Conservation (phyloP, 1,140 invertebrate species). For the Leptinotarsa lineolata region DNA sequence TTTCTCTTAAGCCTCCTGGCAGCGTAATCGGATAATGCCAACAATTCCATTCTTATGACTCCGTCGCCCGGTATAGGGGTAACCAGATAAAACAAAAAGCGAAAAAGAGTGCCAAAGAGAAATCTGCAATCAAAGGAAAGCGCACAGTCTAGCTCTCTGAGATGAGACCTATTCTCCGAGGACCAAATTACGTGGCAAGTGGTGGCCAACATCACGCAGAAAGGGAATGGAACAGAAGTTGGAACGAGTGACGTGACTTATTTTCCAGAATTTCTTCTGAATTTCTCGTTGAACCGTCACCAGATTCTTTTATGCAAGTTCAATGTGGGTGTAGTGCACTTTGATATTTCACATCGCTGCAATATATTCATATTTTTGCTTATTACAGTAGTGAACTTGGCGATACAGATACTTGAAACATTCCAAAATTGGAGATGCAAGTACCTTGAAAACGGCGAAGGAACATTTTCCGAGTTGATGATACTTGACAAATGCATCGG, state of each 20-base stretch:
- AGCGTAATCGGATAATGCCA: conserved; percentile 13
- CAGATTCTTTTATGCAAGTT: conserved; percentile 18
- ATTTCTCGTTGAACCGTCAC: neutral
- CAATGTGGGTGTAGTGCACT: neutral
- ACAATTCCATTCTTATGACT: conserved; percentile 19
- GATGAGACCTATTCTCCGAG: conserved; percentile 7
- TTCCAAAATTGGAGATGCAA: too few relatives aligned
- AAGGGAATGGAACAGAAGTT: conserved; percentile 17
- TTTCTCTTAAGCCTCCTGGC: neutral
- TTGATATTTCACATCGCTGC: neutral
- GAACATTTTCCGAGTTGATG: too few relatives aligned
- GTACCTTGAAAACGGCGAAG: too few relatives aligned
- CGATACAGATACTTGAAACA: too few relatives aligned
- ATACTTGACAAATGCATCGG: too few relatives aligned
- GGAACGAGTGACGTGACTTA: conserved; percentile 17
- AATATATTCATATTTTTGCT: neutral
- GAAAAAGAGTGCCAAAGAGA: conserved; percentile 6
- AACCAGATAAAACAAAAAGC: conserved; percentile 22
- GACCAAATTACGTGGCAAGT: conserved; percentile 26
- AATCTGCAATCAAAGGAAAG: conserved; percentile 22
- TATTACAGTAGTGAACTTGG: too few relatives aligned
- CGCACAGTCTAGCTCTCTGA: neutral
- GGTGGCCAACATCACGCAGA: conserved; percentile 21
- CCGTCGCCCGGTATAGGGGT: neutral
- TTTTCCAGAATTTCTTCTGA: conserved; percentile 10